These are phyloP conservation scores for Pachyuromys duprasi DNA, from an alignment of 2,797 vertebrate species.

Conservation along the genomic window DNA sequence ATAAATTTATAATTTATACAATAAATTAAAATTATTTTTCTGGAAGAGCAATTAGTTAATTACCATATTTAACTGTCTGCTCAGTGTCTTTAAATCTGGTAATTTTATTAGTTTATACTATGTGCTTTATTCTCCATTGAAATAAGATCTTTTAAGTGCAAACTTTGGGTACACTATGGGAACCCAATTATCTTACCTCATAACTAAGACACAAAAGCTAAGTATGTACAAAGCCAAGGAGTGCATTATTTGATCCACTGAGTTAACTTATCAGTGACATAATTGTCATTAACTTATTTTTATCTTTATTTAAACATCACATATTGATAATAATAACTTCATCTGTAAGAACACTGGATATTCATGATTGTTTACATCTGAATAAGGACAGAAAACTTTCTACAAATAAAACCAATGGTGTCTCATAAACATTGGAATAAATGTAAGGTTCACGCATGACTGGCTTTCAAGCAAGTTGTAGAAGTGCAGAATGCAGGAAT, in stretches of 20 bases:
- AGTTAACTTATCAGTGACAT: not conserved
- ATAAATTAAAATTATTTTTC: not conserved
- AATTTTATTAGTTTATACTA: constrained; percentile 29
- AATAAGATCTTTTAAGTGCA: not conserved
- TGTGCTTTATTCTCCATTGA: not conserved
- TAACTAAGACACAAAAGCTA: constrained; percentile 46
- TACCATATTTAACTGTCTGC: constrained; percentile 12
- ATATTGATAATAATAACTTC: constrained; percentile 30
- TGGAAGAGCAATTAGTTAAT: not conserved
- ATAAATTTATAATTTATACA: too few relatives aligned
- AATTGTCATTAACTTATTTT: not conserved
- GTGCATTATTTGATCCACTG: not conserved
- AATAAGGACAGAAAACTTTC: constrained; percentile 54
- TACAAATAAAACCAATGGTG: constrained; percentile 16
- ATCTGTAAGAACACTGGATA: constrained; percentile 19
- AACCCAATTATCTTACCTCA: not conserved
- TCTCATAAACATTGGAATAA: not conserved
- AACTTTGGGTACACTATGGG: not conserved
- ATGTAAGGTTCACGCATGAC: not conserved
- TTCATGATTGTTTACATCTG: not conserved
- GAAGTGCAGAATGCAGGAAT: not conserved
- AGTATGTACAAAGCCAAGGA: not conserved
- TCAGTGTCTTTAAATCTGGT: constrained; percentile 24
- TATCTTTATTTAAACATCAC: not conserved
- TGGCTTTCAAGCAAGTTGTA: constrained; percentile 21